These are phyloP conservation scores for Xestia sexstrigata DNA, from an alignment of 2,888 invertebrate genomes.

Conservation along the genomic window DNA sequence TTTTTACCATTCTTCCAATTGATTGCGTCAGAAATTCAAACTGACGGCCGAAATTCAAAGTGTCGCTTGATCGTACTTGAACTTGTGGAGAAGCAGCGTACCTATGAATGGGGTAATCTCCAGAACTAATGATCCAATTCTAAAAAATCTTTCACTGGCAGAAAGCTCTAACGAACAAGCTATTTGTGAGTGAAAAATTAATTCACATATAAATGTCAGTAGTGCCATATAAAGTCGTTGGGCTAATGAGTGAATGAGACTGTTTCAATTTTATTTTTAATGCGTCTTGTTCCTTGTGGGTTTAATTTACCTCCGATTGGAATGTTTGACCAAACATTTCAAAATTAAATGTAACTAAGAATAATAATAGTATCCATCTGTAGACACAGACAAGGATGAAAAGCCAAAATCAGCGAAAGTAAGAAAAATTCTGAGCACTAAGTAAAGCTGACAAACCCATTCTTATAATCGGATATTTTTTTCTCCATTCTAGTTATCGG, in stretches of 20 bases:
- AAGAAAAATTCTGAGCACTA: constrained; percentile 27
- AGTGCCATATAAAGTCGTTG: too few relatives aligned
- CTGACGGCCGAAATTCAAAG: background rate
- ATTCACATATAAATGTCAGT: too few relatives aligned
- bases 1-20: background rate
- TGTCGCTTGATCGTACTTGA: too few relatives aligned
- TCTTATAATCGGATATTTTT: constrained; percentile 51
- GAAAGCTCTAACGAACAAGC: too few relatives aligned
- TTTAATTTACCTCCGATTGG: background rate
- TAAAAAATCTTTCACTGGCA: too few relatives aligned
- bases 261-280: background rate
- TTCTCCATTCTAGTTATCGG: constrained; percentile 43
- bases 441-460: constrained; percentile 46
- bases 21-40: background rate
- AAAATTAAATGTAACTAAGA: background rate
- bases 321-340: background rate
- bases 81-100: too few relatives aligned
- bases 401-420: constrained; percentile 23
- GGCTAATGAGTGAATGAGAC: background rate
- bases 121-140: too few relatives aligned
- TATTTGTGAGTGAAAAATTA: too few relatives aligned
- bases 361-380: background rate
- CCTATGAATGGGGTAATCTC: too few relatives aligned
- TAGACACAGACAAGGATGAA: too few relatives aligned
- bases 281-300: background rate